Evolutionary conservation across 1,140 invertebrate genomes (phyloP), one percentile per base, ranked within the genome.

Genomic region (Oryctes rhinoceros): DNA sequence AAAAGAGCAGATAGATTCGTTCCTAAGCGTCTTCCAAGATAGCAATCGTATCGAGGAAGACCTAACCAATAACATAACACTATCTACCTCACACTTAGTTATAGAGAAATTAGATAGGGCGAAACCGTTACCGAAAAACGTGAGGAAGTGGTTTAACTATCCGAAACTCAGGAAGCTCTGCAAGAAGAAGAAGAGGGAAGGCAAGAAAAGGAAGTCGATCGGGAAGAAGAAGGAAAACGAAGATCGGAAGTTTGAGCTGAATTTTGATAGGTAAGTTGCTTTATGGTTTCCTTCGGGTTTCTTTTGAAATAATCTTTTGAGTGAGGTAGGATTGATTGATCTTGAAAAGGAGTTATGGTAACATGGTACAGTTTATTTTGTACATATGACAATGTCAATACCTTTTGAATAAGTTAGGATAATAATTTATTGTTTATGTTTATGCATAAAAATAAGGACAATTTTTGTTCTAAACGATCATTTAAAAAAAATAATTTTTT

Each of bases 11-110:
- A 89, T 90, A 0, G 86, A 88, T 82, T 88, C 91, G 79, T 93
- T 93, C 86, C 82, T 91, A 71, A 87, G 87, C 83, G 88, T 86
- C 65, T 89, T 93, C 84, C 86, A 89, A 82, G 91, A 92, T 86
- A 71, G 35, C 35, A 71, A 37, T 24, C 18, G 6, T 5, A 35
- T 71, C 65, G 65, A 71, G 3, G 65, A 71, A 24, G 53, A 62
- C 85, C 91, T 74, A 88, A 88, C 84, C 80, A 87, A 74, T 88
- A 78, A 90, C 24, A 35, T 53, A 30, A 78, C 49, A 62, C 88
- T 85, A 86, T 87, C 81, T 87, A 89, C 80, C 81, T 84, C 81
- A 62, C 87, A 85, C 81, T 62, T 85, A 53, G 86, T 84, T 59
- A 78, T 87, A 44, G 81, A 84, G 78, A 81, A 80, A 81, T 81